phyloP scores from a whole-genome alignment of 2,888 invertebrate genomes.

The Matsumyia berberina region DNA sequence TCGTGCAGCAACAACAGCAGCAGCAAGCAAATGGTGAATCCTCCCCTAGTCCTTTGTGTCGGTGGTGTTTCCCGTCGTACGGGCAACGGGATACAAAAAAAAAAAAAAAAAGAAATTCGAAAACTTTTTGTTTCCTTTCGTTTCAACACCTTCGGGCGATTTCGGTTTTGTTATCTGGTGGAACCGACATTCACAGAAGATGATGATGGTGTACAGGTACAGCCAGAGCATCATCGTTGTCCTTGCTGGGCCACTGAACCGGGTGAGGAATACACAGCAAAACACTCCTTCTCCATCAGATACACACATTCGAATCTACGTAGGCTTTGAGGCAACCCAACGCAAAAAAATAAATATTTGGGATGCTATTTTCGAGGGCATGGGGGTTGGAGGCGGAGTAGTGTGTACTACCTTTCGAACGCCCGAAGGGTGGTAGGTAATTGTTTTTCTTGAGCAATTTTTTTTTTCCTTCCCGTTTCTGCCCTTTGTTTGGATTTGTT shows the following conservation, averaged over 20 bases:
- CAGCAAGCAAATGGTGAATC: conserved; percentile 4
- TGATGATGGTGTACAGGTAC: conserved; percentile 46
- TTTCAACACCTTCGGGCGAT: conserved; percentile 82
- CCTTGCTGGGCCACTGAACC: conserved; percentile 32
- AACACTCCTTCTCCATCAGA: conserved; percentile 22
- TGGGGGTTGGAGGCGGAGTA: conserved; percentile 18
- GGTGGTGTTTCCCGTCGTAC: conserved; percentile 48
- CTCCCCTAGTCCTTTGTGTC: conserved; percentile 36
- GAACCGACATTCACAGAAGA: conserved; percentile 66
- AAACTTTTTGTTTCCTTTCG: conserved; percentile 78
- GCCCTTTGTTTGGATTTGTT: conserved; percentile 48
- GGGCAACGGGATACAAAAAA: conserved; percentile 16
- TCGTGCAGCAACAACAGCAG: conserved; percentile 27
- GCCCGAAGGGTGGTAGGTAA: conserved; percentile 68
- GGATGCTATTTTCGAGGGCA: conserved; percentile 62
- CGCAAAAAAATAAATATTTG: conserved; percentile 70
- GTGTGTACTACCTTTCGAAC: conserved; percentile 29
- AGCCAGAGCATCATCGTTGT: conserved; percentile 24
- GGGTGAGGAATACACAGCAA: not conserved
- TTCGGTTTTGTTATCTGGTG: conserved; percentile 77
- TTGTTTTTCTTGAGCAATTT: conserved; percentile 65
- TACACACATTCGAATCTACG: conserved; percentile 39
- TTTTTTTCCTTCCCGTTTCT: conserved; percentile 36
- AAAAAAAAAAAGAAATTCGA: conserved; percentile 33
- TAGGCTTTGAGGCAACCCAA: conserved; percentile 61